A percentile compares a stretch with the other conserved stretches of the same genome.
Evolutionary conservation across 2,113 vertebrate species (phyloP).

Genomic region (Seriola aureovittata): DNA sequence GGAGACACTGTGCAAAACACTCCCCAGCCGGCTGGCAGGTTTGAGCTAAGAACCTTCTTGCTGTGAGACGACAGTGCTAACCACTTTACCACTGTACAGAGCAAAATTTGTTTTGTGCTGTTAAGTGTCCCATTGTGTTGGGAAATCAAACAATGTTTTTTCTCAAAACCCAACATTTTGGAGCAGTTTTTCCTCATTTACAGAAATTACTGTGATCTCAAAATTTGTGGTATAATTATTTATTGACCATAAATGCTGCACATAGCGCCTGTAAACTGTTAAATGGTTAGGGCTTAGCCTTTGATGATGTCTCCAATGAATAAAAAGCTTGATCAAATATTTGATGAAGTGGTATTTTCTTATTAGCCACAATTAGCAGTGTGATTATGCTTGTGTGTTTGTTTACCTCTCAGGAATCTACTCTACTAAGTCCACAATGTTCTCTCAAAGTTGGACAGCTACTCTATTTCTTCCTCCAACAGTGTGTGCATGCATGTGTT

Average conservation of each 20-base stretch:
- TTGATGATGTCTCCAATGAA: slow-evolving; percentile 28
- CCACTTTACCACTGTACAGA: too few species aligned
- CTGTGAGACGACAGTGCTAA: too few species aligned
- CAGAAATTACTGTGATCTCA: not conserved
- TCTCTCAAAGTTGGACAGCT: slow-evolving; percentile 73
- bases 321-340: slow-evolving; percentile 59
- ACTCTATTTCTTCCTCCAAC: slow-evolving; percentile 66
- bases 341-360: slow-evolving; percentile 62
- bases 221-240: not conserved
- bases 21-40: too few species aligned
- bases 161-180: not conserved
- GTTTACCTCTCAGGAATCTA: slow-evolving; percentile 83
- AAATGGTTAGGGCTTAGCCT: not conserved
- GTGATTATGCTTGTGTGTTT: slow-evolving; percentile 72
- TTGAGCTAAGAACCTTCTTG: too few species aligned
- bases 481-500: slow-evolving; percentile 71
- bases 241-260: not conserved
- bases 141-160: not conserved
- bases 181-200: too few species aligned
- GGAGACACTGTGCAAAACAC: too few species aligned
- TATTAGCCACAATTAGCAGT: slow-evolving; percentile 64
- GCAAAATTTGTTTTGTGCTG: too few species aligned
- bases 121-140: not conserved
- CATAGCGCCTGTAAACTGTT: not conserved
- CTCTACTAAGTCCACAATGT: slow-evolving; percentile 76